Conservation (phyloP, 2,113 vertebrate genomes). For the Tenrec ecaudatus region DNA sequence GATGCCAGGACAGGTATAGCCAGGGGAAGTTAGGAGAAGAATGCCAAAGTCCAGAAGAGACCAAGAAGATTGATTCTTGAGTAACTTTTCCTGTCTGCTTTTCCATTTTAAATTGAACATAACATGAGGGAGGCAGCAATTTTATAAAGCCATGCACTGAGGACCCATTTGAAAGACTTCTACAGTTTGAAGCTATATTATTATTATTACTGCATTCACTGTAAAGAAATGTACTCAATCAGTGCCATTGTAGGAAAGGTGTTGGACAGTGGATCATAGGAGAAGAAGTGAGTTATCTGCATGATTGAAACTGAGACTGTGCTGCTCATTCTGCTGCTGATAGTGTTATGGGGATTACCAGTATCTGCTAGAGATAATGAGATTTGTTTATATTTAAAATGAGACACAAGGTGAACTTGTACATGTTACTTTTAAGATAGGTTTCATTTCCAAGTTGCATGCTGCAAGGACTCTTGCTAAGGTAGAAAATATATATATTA, state of each 20-base stretch:
- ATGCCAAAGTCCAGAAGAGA: background rate
- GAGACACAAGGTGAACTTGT: conserved; percentile 28
- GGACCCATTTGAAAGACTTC: background rate
- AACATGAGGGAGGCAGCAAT: background rate
- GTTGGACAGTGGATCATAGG: conserved; percentile 1
- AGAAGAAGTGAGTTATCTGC: conserved; percentile 17
- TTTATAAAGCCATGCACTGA: background rate
- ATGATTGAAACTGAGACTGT: conserved; percentile 56
- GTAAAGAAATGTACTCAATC: conserved; percentile 53
- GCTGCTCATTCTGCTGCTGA: background rate
- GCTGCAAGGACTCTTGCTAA: background rate
- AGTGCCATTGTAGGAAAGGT: background rate
- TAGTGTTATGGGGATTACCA: background rate
- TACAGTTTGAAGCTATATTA: conserved; percentile 48
- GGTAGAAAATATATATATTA: background rate
- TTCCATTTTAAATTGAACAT: background rate
- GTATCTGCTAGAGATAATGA: conserved; percentile 62
- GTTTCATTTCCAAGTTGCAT: background rate
- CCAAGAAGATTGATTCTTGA: background rate
- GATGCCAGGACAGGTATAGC: background rate
- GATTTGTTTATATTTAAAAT: conserved; percentile 69
- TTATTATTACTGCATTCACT: background rate
- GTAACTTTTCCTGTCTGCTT: background rate
- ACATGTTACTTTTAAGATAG: conserved; percentile 40
- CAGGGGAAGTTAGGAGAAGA: background rate